Conservation (phyloP, 2,888 invertebrate species). For the Drosophila algonquin region DNA sequence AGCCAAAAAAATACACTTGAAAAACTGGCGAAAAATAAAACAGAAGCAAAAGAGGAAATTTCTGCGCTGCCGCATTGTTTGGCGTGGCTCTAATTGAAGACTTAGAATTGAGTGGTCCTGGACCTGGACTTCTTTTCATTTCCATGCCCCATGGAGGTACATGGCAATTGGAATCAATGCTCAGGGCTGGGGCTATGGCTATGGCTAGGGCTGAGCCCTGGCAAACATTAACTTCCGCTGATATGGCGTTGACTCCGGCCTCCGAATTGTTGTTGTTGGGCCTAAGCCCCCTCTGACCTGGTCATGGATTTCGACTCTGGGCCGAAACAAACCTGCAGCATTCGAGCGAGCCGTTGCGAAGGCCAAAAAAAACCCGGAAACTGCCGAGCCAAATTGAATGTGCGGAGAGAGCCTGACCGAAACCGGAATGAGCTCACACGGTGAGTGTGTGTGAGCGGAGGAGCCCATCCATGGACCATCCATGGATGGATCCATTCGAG, state of each 20-base stretch:
- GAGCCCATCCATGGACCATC: neutral
- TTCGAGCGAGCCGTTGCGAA: too few relatives aligned
- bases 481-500: conserved; percentile 18
- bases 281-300: conserved; percentile 27
- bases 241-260: conserved; percentile 18
- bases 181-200: conserved; percentile 11
- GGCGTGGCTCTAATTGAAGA: conserved; percentile 31
- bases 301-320: conserved; percentile 45
- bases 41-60: conserved; percentile 3
- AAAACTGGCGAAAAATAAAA: conserved; percentile 26
- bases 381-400: conserved; percentile 66
- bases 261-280: conserved; percentile 41
- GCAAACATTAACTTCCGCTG: conserved; percentile 50
- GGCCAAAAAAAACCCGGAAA: conserved; percentile 50
- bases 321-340: conserved; percentile 4
- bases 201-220: conserved; percentile 16
- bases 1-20: conserved; percentile 26
- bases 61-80: conserved; percentile 13
- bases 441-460: neutral
- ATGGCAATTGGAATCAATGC: conserved; percentile 36
- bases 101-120: conserved; percentile 1
- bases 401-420: conserved; percentile 32
- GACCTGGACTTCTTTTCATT: conserved; percentile 23
- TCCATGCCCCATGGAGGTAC: conserved; percentile 18
- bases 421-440: conserved; percentile 12